A percentile compares a stretch with the other conserved stretches of the same genome.
Conservation (phyloP, 2,113 vertebrate genomes). For the Callocephalon fimbriatum region DNA sequence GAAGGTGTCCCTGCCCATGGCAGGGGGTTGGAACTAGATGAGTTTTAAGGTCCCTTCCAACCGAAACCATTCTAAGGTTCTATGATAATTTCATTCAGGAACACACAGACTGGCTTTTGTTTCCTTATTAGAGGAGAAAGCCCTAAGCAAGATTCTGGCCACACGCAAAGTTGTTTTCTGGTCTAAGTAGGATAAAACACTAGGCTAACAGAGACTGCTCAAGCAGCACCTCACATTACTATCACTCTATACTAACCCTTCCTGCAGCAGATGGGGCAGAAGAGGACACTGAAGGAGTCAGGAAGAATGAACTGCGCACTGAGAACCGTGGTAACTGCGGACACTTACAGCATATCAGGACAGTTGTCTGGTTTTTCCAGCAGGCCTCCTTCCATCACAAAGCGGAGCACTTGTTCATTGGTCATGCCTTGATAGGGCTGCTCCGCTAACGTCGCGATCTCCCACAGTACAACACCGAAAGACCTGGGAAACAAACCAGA, state of each 20-base stretch:
- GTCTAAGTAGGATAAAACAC: neutral
- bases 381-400: conserved; percentile 98
- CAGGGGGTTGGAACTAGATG: neutral
- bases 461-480: conserved; percentile 97
- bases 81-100: neutral
- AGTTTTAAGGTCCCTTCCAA: neutral
- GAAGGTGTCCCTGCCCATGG: neutral
- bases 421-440: conserved; percentile 99
- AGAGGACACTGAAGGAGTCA: neutral
- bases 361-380: conserved; percentile 98
- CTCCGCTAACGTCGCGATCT: conserved; percentile 94
- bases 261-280: rapidly evolving
- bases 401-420: conserved; percentile 98
- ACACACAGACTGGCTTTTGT: neutral
- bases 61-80: neutral
- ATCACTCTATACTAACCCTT: neutral
- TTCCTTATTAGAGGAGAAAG: neutral
- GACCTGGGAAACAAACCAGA: conserved; percentile 80
- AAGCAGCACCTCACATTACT: neutral
- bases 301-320: rapidly evolving
- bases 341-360: conserved; percentile 94
- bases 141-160: neutral
- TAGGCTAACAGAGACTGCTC: neutral
- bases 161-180: neutral
- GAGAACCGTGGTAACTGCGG: neutral